Percentiles rank a stretch among this genome's conserved stretches.
Evolutionary conservation across 92 coral and sea anemone genomes (phyloP).

Genomic region (Phenganax marumi): DNA sequence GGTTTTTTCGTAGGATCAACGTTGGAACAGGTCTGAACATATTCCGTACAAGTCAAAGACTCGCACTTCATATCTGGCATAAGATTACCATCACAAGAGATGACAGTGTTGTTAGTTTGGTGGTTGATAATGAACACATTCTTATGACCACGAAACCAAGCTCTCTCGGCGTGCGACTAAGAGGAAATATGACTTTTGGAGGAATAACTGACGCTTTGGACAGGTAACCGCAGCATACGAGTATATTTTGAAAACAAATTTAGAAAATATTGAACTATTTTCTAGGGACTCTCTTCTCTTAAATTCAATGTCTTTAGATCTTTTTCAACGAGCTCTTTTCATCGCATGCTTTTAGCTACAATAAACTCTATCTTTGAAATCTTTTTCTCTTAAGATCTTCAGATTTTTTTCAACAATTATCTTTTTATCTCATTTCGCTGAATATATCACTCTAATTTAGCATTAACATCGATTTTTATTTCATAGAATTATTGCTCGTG

Average conservation of each 20-base stretch:
- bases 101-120: constrained; percentile 1
- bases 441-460: too few relatives aligned
- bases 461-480: not conserved
- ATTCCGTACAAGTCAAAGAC: constrained; percentile 27
- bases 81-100: constrained; percentile 16
- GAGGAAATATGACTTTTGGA: constrained; percentile 38
- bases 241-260: too few relatives aligned
- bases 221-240: not conserved
- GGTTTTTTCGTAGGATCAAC: constrained; percentile 6
- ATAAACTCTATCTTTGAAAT: too few relatives aligned
- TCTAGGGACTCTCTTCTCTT: too few relatives aligned
- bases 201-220: constrained; percentile 8
- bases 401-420: too few relatives aligned
- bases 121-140: constrained; percentile 33
- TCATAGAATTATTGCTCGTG: constrained; percentile 28
- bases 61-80: constrained; percentile 28
- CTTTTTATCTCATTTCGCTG: too few relatives aligned
- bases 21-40: constrained; percentile 41
- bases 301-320: too few relatives aligned
- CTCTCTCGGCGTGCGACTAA: constrained; percentile 21
- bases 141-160: constrained; percentile 20
- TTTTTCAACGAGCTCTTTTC: too few relatives aligned
- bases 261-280: too few relatives aligned
- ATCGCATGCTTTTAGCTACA: too few relatives aligned
- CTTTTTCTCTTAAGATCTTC: too few relatives aligned